Conservation (phyloP, 2,797 vertebrate genomes). For the Otus scops region DNA sequence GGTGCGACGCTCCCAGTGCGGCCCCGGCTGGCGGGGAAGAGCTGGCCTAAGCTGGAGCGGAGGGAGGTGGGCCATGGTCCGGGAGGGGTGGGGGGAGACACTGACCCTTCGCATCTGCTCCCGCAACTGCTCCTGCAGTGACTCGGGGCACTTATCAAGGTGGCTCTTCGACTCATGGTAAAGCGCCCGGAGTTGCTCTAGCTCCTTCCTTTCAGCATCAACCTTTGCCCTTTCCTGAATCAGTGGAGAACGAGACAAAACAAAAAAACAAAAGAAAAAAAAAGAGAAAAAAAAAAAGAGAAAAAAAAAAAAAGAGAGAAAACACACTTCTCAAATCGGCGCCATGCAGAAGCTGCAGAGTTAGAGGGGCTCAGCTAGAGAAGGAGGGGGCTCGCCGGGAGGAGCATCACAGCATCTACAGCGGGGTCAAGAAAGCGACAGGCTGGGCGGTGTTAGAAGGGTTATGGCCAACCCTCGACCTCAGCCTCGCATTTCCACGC, state of each 20-base stretch:
- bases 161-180: slow-evolving; percentile 93
- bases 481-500: not conserved
- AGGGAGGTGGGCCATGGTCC: slow-evolving; percentile 65
- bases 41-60: slow-evolving; percentile 35
- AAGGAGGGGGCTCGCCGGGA: not conserved
- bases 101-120: slow-evolving; percentile 97
- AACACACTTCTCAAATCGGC: slow-evolving; percentile 79
- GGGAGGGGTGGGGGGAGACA: slow-evolving; percentile 67
- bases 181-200: slow-evolving; percentile 89
- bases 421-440: not conserved
- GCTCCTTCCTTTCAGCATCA: slow-evolving; percentile 89
- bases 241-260: slow-evolving; percentile 74
- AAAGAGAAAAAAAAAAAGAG: slow-evolving; percentile 51
- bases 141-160: slow-evolving; percentile 97
- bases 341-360: slow-evolving; percentile 65
- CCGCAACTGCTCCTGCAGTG: slow-evolving; percentile 92
- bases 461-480: not conserved
- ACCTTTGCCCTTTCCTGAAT: slow-evolving; percentile 94
- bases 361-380: not conserved
- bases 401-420: not conserved
- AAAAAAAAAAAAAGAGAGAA: slow-evolving; percentile 45
- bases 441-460: not conserved
- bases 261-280: not conserved
- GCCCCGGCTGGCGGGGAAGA: slow-evolving; percentile 48
- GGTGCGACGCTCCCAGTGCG: not conserved